phyloP scores from a whole-genome alignment of 1,140 invertebrate genomes.

The Drosophila bipectinata region DNA sequence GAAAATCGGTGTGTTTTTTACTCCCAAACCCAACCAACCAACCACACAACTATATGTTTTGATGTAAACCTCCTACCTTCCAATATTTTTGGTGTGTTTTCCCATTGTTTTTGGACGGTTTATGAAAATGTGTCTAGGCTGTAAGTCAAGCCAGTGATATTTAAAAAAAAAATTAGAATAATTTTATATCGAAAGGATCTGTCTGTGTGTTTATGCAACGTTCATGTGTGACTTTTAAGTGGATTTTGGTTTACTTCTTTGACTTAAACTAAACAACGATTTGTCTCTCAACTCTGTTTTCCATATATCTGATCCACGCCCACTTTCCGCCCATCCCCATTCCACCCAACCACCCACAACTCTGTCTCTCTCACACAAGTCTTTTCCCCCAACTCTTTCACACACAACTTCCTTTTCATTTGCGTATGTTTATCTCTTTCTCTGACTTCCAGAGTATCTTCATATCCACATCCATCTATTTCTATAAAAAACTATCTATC shows the following conservation, averaged over 20 bases:
- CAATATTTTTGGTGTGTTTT: slow-evolving; percentile 41
- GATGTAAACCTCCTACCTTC: slow-evolving; percentile 44
- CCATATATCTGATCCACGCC: slow-evolving; percentile 42
- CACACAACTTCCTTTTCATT: slow-evolving; percentile 36
- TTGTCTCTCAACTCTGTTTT: slow-evolving; percentile 36
- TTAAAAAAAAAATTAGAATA: slow-evolving; percentile 6
- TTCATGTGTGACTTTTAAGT: slow-evolving; percentile 77
- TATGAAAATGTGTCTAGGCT: slow-evolving; percentile 52
- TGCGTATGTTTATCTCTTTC: slow-evolving; percentile 55
- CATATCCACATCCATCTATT: slow-evolving; percentile 57
- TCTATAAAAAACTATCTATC: slow-evolving; percentile 27
- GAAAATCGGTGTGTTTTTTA: slow-evolving; percentile 38
- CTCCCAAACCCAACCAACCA: slow-evolving; percentile 1
- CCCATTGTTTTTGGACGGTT: slow-evolving; percentile 27
- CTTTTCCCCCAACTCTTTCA: slow-evolving; percentile 10
- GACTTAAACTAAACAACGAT: slow-evolving; percentile 39
- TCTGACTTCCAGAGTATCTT: slow-evolving; percentile 33
- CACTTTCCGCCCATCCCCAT: slow-evolving; percentile 38
- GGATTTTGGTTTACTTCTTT: slow-evolving; percentile 41
- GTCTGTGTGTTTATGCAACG: slow-evolving; percentile 79
- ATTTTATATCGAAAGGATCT: slow-evolving; percentile 19
- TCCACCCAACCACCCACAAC: slow-evolving; percentile 23
- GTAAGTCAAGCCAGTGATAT: slow-evolving; percentile 6
- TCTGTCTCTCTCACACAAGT: slow-evolving; percentile 4
- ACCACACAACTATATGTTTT: slow-evolving; percentile 51